These are phyloP conservation scores for Chinchilla lanigera DNA, from an alignment of 2,113 vertebrate species.

Conservation along the genomic window DNA sequence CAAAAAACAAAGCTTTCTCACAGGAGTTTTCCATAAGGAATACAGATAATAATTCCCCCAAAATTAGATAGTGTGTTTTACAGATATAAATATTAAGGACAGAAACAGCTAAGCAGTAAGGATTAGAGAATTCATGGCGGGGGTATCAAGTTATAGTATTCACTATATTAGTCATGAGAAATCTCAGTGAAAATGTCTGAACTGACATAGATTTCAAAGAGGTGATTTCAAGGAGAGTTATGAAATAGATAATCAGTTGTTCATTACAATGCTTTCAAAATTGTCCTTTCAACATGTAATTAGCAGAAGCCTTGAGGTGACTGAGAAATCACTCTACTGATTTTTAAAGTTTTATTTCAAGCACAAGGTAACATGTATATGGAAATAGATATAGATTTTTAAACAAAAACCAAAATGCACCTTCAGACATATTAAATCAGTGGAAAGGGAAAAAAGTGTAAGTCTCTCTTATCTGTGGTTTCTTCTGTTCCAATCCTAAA, in stretches of 20 bases:
- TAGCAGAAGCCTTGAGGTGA: neutral
- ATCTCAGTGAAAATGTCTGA: neutral
- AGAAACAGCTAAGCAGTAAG: neutral
- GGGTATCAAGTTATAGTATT: neutral
- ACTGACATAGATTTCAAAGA: neutral
- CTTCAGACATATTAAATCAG: slow-evolving; percentile 5
- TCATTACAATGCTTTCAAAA: neutral
- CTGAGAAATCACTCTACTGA: neutral
- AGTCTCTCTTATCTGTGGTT: slow-evolving; percentile 26
- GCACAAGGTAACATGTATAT: neutral
- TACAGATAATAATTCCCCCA: neutral
- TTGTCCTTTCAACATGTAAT: neutral
- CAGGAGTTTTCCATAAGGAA: neutral
- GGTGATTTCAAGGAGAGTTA: neutral
- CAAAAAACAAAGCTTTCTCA: neutral
- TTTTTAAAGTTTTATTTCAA: slow-evolving; percentile 19
- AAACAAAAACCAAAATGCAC: neutral
- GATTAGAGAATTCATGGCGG: accelerated
- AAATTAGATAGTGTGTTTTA: neutral
- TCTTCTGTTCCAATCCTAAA: neutral
- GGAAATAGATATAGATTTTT: neutral
- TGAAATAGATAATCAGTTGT: neutral
- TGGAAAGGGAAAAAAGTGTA: slow-evolving; percentile 18
- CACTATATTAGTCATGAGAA: neutral
- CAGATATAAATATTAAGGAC: neutral